Conservation (phyloP, 2,888 invertebrate genomes). For the Tetranychus piercei region DNA sequence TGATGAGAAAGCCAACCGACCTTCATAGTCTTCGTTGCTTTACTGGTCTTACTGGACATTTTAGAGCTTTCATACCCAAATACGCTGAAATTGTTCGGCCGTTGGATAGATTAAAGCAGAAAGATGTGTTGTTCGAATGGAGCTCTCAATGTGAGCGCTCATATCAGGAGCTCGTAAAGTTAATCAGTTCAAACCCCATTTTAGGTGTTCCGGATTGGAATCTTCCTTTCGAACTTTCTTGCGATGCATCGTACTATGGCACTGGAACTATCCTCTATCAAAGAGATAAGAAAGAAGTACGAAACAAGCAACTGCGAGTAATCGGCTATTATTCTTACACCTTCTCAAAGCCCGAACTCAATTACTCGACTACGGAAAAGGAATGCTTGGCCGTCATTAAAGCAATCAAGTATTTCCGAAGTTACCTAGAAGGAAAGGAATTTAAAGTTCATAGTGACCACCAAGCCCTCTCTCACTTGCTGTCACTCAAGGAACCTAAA, state of each 20-base stretch:
- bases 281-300: background rate
- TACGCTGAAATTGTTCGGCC: background rate
- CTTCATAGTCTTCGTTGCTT: background rate
- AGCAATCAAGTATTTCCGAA: conserved; percentile 13
- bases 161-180: background rate
- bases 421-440: conserved; percentile 6
- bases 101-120: background rate
- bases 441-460: conserved; percentile 15
- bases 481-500: background rate
- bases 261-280: conserved; percentile 13
- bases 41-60: conserved; percentile 3
- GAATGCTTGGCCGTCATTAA: conserved; percentile 8
- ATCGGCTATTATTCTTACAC: conserved; percentile 6
- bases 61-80: conserved; percentile 4
- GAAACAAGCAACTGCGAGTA: background rate
- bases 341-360: background rate
- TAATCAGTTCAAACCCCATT: background rate
- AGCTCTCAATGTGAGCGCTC: background rate
- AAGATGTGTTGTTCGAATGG: conserved; percentile 4
- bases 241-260: conserved; percentile 11
- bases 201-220: background rate
- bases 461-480: conserved; percentile 1
- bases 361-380: conserved; percentile 9
- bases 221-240: conserved; percentile 6
- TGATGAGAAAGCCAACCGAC: background rate